Evolutionary conservation across 2,888 invertebrate genomes (phyloP), one percentile per base, ranked within the genome.

Genomic region (Mesorhabditis sp.): DNA sequence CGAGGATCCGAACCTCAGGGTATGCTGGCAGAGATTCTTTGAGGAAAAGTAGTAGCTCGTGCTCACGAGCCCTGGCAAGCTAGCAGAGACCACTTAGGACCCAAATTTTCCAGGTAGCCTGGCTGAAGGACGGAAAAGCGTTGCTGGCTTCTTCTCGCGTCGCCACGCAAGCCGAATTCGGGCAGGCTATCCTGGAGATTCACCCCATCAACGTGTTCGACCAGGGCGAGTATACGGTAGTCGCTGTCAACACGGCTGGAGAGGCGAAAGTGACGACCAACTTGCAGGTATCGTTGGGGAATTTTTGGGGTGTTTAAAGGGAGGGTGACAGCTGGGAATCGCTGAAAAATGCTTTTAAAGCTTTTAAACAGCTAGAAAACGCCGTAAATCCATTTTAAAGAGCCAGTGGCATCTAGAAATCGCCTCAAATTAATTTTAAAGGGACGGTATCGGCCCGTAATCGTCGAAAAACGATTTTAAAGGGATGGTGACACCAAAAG

Each of bases 171-270:
- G 71, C 73, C 28, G 83, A 83, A 41, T 83, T 80, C 66, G 83
- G 83, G 45, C 74, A 78, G 86, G 95, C 96, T 68, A 93, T 95
- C 6, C 88, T 98, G 73, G 93, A 94, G 15, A 93, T 97, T 78
- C 93, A 93, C 86, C 92, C 92, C 77, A 92, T 96, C 10, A 93
- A 92, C 13, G 89, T 92, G 67, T 92, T 93, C 83, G 96, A 97
- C 88, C 92, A 92, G 73, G 95, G 95, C 80, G 95, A 95, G 88
- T 95, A 95, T 87, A 94, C 94, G 2, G 94, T 95, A 87, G 93
- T 92, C 73, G 95, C 95, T 65, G 91, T 92, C 82, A 95, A 95
- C 88, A 92, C 93, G 86, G 94, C 93, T 63, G 96, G 95, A 83
- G 90, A 91, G 85, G 93, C 92, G 66, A 74, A 80, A 92, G 93